Evolutionary conservation across 2,797 vertebrate species (phyloP).

Genomic region (Chromobotia macracanthus): DNA sequence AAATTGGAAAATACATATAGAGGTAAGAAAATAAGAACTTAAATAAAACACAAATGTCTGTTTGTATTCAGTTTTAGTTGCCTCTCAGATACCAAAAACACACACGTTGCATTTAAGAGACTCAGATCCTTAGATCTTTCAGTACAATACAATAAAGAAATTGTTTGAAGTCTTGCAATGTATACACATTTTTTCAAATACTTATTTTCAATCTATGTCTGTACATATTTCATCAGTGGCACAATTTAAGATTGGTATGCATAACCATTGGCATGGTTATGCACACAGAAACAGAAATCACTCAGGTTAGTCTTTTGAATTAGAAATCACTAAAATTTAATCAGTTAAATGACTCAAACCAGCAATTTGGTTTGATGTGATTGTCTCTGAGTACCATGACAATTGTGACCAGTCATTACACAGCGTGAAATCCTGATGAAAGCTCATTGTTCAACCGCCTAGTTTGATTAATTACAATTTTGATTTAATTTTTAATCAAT

Average conservation of each 20-base stretch:
- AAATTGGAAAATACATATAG: too few relatives aligned
- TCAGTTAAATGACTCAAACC: slow-evolving; percentile 43
- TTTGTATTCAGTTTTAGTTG: too few relatives aligned
- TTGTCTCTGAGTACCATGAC: slow-evolving; percentile 39
- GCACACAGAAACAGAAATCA: not conserved
- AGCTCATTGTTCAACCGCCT: slow-evolving; percentile 9
- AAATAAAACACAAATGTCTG: too few relatives aligned
- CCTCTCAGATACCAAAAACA: too few relatives aligned
- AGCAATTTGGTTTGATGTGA: slow-evolving; percentile 45
- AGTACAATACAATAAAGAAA: not conserved
- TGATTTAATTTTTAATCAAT: slow-evolving; percentile 43
- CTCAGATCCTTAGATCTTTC: too few relatives aligned
- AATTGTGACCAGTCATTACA: slow-evolving; percentile 11
- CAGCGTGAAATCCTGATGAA: slow-evolving; percentile 45
- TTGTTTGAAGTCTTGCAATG: not conserved
- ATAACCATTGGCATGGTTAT: not conserved
- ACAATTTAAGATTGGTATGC: not conserved
- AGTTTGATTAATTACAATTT: slow-evolving; percentile 32
- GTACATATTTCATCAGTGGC: not conserved
- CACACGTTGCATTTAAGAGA: too few relatives aligned
- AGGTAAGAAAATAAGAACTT: too few relatives aligned
- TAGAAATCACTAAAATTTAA: slow-evolving; percentile 18
- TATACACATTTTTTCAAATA: not conserved
- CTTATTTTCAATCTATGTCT: not conserved
- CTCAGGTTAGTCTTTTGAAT: not conserved